Evolutionary conservation across 2,113 vertebrate species (phyloP).

Genomic region (Ceuthmochares aereus): DNA sequence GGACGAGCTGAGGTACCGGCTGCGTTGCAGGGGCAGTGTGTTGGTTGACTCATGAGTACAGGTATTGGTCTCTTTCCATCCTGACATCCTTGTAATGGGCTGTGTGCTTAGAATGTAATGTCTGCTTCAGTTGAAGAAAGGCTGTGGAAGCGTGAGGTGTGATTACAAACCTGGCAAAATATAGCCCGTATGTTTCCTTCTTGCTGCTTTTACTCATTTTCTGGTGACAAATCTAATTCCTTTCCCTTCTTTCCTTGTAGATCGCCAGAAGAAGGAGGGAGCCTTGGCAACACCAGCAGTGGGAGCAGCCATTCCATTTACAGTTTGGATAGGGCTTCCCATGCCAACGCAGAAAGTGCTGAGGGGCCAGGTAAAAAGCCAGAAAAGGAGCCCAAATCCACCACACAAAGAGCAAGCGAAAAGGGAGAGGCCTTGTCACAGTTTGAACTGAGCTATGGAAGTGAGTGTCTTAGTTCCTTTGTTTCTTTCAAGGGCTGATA

Average conservation of each 20-base stretch:
- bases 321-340: constrained; percentile 80
- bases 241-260: constrained; percentile 14
- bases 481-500: not conserved
- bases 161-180: not conserved
- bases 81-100: not conserved
- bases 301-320: constrained; percentile 80
- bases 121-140: not conserved
- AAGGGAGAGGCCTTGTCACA: constrained; percentile 84
- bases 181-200: fast-evolving
- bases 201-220: fast-evolving
- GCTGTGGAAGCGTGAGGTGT: not conserved
- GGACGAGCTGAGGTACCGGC: not conserved
- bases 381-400: constrained; percentile 85
- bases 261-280: constrained; percentile 84
- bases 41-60: not conserved
- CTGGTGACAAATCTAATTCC: not conserved
- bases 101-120: not conserved
- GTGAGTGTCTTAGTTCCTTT: constrained; percentile 77
- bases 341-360: constrained; percentile 53
- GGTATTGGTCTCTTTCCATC: not conserved
- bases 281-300: constrained; percentile 56
- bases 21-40: not conserved
- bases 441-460: constrained; percentile 90
- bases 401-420: constrained; percentile 79
- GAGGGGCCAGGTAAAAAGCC: constrained; percentile 82